These are phyloP conservation scores for Prochilodus magdalenae DNA, from an alignment of 2,113 vertebrate species.

Conservation along the genomic window DNA sequence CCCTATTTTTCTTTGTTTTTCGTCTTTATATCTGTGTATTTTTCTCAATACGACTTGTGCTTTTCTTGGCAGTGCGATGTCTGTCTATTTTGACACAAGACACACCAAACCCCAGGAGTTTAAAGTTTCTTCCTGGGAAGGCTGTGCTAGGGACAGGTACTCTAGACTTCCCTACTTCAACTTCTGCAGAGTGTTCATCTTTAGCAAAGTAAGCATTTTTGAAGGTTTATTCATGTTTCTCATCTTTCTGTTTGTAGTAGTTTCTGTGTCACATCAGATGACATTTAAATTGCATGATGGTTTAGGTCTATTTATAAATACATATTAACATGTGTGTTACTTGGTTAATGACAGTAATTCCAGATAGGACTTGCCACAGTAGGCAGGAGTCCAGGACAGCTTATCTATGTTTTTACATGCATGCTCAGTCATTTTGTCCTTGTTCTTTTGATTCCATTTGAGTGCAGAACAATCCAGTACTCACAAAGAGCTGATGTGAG, in stretches of 20 bases:
- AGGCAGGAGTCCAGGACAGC: neutral
- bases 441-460: constrained; percentile 8
- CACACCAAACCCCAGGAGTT: constrained; percentile 81
- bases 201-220: constrained; percentile 74
- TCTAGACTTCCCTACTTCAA: constrained; percentile 75
- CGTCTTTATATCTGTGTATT: neutral
- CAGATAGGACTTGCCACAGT: neutral
- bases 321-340: neutral
- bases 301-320: neutral
- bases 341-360: neutral
- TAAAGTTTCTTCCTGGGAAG: constrained; percentile 82
- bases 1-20: too few species aligned
- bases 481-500: neutral
- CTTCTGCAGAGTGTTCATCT: constrained; percentile 72
- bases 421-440: constrained; percentile 30
- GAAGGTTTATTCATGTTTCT: neutral
- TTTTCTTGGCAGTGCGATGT: constrained; percentile 68
- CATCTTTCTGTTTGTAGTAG: neutral
- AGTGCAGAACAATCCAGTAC: neutral
- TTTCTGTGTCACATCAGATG: neutral
- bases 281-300: neutral
- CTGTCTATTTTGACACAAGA: constrained; percentile 80
- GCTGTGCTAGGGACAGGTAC: constrained; percentile 77
- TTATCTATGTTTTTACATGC: constrained; percentile 27
- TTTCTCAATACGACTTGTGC: neutral